Evolutionary conservation across 2,113 vertebrate species (phyloP).

Genomic region (Sinocyclocheilus grahami): DNA sequence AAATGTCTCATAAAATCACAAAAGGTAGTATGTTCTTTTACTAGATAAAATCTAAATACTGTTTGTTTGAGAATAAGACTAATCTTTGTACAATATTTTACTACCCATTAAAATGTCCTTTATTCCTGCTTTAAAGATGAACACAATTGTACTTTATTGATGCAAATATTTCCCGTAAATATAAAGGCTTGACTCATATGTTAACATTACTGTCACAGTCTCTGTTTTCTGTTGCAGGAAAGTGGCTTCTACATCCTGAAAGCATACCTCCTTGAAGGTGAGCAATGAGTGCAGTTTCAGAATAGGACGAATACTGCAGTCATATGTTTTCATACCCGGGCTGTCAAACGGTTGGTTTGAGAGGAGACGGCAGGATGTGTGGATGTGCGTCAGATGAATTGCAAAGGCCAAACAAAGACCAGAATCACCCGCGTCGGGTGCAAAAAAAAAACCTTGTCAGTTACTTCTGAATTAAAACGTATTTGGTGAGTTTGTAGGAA

Average conservation of each 20-base stretch:
- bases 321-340: conserved; percentile 71
- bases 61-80: background rate
- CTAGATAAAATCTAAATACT: background rate
- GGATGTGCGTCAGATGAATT: conserved; percentile 70
- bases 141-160: background rate
- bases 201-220: background rate
- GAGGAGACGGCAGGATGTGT: conserved; percentile 66
- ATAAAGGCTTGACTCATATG: conserved; percentile 31
- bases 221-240: conserved; percentile 3
- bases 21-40: background rate
- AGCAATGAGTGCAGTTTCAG: conserved; percentile 64
- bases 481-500: conserved; percentile 67
- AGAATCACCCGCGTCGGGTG: conserved; percentile 24
- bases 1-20: background rate
- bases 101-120: background rate
- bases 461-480: conserved; percentile 68
- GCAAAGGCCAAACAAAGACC: conserved; percentile 61
- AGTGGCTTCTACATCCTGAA: background rate
- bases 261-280: conserved; percentile 60
- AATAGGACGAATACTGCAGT: conserved; percentile 63
- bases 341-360: conserved; percentile 73
- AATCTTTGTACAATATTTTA: background rate
- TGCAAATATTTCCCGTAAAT: background rate
- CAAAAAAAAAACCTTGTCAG: conserved; percentile 67
- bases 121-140: background rate